Base-by-base conservation (phyloP, 23 tunicate species). In the Halocynthia aurantium region DNA sequence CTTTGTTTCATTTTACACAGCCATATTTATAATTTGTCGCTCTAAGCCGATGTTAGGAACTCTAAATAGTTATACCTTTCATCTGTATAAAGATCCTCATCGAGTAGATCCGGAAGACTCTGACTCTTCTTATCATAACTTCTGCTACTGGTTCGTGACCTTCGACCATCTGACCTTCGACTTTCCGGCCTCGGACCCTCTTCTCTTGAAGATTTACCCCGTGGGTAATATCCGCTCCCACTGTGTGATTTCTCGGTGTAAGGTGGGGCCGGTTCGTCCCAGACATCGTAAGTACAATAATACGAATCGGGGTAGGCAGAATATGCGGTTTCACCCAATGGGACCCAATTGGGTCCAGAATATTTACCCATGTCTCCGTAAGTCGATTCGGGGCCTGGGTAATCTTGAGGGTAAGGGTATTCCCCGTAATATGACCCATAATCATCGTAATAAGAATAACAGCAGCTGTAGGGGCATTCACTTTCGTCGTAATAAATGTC, bases 241-340 rank as follows among this genome's bases (percentile, higher is more conserved):
- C 64, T 74, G 62, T 62, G 22, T 56, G 78, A 74, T 54, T 74
- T 22, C 21, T 74, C 78, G 19, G 78, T 74, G 31, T 74, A 74
- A 53, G 78, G 78, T 51, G 78, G 78, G 13, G 78, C 62, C 0
- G 78, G 62, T 49, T 74, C 78, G 62, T 54, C 56, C 78, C 78
- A 74, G 11, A 15, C 56, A 44, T 74, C 64, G 62, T 74, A 74
- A 62, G 78, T 62, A 54, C 56, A 54, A 49, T 74, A 54, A 54
- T 74, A 56, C 44, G 44, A 31, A 31, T 31, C 44, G 20, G 62
- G 62, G 62, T 74, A 62, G 6, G 22, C 5, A 17, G 78, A 74
- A 74, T 74, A 74, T 15, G 78, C 7, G 15, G 78, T 62, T 22
- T 74, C 78, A 13, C 78, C 78, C 78, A 74, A 15, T 0, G 78